Conservation (phyloP, 2,797 vertebrate genomes). For the Dermochelys coriacea region DNA sequence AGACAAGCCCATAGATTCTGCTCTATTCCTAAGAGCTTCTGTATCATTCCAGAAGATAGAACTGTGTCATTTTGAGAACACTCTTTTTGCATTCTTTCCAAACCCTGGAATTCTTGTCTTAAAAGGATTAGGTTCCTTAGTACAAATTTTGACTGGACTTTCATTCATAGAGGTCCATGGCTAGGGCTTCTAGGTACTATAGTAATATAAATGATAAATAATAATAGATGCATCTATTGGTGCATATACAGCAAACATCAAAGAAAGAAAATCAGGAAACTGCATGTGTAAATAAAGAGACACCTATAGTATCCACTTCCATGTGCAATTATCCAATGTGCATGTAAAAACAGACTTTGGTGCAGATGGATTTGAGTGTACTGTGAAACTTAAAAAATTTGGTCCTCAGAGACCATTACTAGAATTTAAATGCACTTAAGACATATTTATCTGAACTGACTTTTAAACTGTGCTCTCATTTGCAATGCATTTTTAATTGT, state of each 20-base stretch:
- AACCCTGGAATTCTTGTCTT: not conserved
- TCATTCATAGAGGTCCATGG: not conserved
- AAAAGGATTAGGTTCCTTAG: not conserved
- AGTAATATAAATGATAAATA: not conserved
- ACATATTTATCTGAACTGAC: conserved; percentile 16
- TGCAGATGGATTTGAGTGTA: not conserved
- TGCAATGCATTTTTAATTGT: conserved; percentile 42
- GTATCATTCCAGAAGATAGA: not conserved
- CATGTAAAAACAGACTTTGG: not conserved
- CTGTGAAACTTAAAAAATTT: conserved; percentile 54
- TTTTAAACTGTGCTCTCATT: conserved; percentile 27
- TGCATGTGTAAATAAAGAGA: not conserved
- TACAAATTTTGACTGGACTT: not conserved
- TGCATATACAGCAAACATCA: not conserved
- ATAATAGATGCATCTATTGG: rapidly evolving
- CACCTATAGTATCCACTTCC: not conserved
- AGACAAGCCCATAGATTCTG: not conserved
- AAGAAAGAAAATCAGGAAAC: not conserved
- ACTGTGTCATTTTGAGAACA: not conserved
- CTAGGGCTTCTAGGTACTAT: not conserved
- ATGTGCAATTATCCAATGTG: conserved; percentile 19
- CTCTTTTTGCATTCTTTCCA: rapidly evolving
- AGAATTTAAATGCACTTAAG: conserved; percentile 45
- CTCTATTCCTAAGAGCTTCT: not conserved
- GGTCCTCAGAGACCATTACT: not conserved